phyloP scores from a whole-genome alignment of 2,888 invertebrate species.

The Agrochola circellaris region DNA sequence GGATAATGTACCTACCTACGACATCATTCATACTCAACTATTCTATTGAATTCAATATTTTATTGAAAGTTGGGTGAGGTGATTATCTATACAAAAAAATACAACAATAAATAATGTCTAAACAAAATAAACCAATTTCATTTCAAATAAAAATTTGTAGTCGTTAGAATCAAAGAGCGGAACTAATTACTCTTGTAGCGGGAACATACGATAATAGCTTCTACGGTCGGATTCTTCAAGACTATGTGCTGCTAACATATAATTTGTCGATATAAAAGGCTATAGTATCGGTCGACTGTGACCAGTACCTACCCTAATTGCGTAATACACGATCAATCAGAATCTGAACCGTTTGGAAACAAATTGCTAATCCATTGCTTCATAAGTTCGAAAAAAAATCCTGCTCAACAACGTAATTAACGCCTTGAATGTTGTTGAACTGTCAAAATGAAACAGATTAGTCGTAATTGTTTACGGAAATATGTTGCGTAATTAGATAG shows the following conservation, averaged over 20 bases:
- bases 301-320: neutral
- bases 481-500: no score
- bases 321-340: no score
- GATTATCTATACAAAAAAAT: neutral
- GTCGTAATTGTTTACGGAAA: no score
- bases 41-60: conserved; percentile 32
- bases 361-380: no score
- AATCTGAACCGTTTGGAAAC: no score
- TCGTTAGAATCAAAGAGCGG: conserved; percentile 52
- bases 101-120: conserved; percentile 14
- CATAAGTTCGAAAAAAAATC: no score
- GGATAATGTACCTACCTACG: conserved; percentile 45
- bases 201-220: conserved; percentile 20
- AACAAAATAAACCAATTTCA: conserved; percentile 17
- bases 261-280: conserved; percentile 28
- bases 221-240: conserved; percentile 14
- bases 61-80: conserved; percentile 14
- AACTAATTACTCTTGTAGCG: conserved; percentile 51
- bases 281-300: conserved; percentile 8
- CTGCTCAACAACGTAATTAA: no score
- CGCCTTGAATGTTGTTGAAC: no score
- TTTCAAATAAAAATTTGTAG: conserved; percentile 32
- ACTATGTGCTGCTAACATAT: conserved; percentile 12
- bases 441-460: no score
- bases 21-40: conserved; percentile 31